These are phyloP conservation scores for Pteronotus mesoamericanus DNA, from an alignment of 2,797 vertebrate genomes.

Conservation along the genomic window DNA sequence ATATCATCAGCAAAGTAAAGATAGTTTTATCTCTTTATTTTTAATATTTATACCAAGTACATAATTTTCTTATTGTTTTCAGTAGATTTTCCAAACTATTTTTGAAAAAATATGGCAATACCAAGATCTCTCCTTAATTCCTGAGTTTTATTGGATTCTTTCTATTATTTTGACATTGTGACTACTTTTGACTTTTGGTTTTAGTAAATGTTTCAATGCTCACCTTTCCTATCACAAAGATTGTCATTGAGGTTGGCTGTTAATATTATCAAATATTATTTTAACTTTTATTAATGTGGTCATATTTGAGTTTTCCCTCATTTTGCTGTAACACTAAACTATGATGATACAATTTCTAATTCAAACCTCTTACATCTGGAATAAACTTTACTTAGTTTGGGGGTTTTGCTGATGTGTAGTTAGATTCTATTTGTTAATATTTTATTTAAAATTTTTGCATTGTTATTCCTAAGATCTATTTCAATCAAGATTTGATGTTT, in stretches of 20 bases:
- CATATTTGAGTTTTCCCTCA: not conserved
- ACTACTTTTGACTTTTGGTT: not conserved
- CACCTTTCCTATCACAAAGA: not conserved
- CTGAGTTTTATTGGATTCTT: not conserved
- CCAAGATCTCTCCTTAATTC: not conserved
- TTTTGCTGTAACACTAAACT: not conserved
- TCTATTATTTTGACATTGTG: not conserved
- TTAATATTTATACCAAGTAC: not conserved
- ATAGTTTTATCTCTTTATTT: not conserved
- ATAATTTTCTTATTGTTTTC: slow-evolving; percentile 2
- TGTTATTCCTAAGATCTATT: not conserved
- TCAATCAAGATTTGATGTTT: not conserved
- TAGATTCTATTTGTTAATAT: not conserved
- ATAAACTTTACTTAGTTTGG: not conserved
- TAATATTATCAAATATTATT: not conserved
- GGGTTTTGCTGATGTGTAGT: not conserved
- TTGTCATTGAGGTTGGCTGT: not conserved
- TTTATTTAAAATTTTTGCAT: not conserved
- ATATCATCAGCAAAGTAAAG: not conserved
- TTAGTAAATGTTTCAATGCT: not conserved
- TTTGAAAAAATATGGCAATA: not conserved
- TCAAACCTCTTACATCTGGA: not conserved
- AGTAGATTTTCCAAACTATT: not conserved
- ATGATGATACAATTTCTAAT: not conserved
- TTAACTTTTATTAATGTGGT: not conserved